Conservation (phyloP, 2,888 invertebrate species). For the Lathronympha strigana region DNA sequence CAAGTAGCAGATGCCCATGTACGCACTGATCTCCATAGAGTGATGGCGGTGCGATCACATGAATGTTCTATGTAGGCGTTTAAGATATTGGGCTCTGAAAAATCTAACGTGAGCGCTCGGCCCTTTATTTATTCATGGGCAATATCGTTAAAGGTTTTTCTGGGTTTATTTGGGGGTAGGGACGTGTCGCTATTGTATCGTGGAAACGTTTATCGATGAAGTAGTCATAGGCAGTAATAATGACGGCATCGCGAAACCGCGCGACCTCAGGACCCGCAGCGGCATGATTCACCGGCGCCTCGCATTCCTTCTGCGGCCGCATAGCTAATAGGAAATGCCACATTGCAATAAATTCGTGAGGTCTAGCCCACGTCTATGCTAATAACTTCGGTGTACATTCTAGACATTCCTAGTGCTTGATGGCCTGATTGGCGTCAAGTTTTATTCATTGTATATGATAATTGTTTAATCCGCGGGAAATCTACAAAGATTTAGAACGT, state of each 20-base stretch:
- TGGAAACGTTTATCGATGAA: constrained; percentile 20
- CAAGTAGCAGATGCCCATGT: constrained; percentile 63
- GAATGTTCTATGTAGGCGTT: constrained; percentile 56
- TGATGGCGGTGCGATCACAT: constrained; percentile 60
- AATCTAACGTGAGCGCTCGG: constrained; percentile 46
- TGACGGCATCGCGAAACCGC: constrained; percentile 68
- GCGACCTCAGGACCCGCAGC: constrained; percentile 64
- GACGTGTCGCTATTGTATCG: constrained; percentile 4
- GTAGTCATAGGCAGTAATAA: constrained; percentile 53
- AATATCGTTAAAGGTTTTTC: constrained; percentile 45
- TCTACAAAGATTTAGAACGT: background rate
- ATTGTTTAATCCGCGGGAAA: background rate
- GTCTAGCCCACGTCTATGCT: constrained; percentile 44
- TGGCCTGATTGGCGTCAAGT: constrained; percentile 31
- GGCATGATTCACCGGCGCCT: constrained; percentile 72
- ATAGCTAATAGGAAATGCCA: constrained; percentile 78
- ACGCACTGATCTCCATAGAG: constrained; percentile 62
- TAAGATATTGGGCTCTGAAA: constrained; percentile 53
- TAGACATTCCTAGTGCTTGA: constrained; percentile 26
- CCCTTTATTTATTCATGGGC: constrained; percentile 50
- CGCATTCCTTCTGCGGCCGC: constrained; percentile 69
- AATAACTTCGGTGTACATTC: constrained; percentile 36
- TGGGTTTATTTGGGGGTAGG: constrained; percentile 29
- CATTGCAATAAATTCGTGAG: constrained; percentile 67
- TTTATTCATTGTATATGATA: constrained; percentile 3